A percentile compares a stretch with the other conserved stretches of the same genome.
phyloP scores from a whole-genome alignment of 2,888 invertebrate species.

The Pheosia gnoma region DNA sequence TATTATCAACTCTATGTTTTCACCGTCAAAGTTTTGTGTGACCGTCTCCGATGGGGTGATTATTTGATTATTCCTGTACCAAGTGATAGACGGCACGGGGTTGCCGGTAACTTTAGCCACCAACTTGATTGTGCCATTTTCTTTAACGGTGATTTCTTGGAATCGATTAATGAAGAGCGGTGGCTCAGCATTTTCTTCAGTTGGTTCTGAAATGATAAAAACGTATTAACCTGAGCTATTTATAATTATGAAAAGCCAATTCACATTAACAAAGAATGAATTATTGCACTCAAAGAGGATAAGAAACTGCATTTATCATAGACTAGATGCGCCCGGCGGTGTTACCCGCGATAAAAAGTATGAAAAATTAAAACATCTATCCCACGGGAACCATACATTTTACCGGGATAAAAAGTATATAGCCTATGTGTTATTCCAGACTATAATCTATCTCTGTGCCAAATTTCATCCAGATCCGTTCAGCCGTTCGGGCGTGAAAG shows the following conservation, averaged over 20 bases:
- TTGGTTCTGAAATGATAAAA: constrained; percentile 86
- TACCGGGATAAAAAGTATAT: too few relatives aligned
- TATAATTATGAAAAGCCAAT: not conserved
- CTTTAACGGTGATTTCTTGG: constrained; percentile 92
- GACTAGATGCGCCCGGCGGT: too few relatives aligned
- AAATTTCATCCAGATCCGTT: too few relatives aligned
- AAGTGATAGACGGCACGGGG: constrained; percentile 94
- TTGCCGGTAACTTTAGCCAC: constrained; percentile 94
- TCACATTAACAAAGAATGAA: not conserved
- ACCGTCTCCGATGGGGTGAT: constrained; percentile 90
- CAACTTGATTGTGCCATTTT: constrained; percentile 90
- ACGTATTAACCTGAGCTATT: too few relatives aligned
- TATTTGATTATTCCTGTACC: constrained; percentile 94
- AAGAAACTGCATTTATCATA: too few relatives aligned
- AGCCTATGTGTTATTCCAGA: too few relatives aligned
- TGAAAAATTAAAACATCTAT: too few relatives aligned
- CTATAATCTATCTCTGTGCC: too few relatives aligned
- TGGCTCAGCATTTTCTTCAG: constrained; percentile 90
- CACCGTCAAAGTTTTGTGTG: constrained; percentile 91
- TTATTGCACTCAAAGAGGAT: not conserved
- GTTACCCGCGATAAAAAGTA: too few relatives aligned
- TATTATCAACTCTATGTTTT: constrained; percentile 92
- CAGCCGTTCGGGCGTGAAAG: too few relatives aligned
- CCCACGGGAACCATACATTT: too few relatives aligned
- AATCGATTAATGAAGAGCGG: constrained; percentile 95